Base-by-base conservation (phyloP, 2,888 invertebrate species). In the Ischnus inquisitorius region DNA sequence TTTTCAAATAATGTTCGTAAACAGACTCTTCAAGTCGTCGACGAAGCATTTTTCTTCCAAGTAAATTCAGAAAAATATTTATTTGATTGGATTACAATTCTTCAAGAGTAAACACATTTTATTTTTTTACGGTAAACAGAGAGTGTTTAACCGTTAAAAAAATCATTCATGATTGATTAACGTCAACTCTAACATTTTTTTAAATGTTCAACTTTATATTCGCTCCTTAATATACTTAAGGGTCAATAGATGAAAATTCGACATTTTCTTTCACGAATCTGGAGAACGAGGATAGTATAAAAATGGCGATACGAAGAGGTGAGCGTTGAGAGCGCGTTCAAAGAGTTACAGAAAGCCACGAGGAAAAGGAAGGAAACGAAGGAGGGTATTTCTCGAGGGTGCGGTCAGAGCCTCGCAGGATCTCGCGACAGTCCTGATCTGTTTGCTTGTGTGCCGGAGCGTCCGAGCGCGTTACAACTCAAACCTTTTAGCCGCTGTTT, bases 401-500 rank as follows among this genome's bases (percentile, higher is more conserved):
- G 34, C 48, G 25, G 65, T 34, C 34, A 71, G 82, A 77, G 28
- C 81, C n/a, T n/a, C 78, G 77, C 77, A 75, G 85, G 87, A 88
- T 84, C 34, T 34, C 88, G 90, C 89, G 90, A 89, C 90, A 88
- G 90, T 89, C 90, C 88, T 88, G 89, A 90, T 89, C 90, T 92
- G 91, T 92, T 92, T 92, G 90, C 91, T 86, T 86, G 90, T 89
- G 87, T 89, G 90, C 89, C 88, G 60, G 89, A 90, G 91, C 90
- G 89, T 90, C 90, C 91, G 90, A 90, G 90, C 92, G 92, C 92
- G 91, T 92, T 92, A 93, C 93, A 93, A 91, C 93, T 93, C 92
- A 92, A 93, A 93, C 92, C 93, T 93, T 93, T 93, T 93, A 93
- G 92, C 90, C 91, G 89, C 88, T 92, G 92, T 93, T 93, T 93